These are phyloP conservation scores for Achlya flavicornis DNA, from an alignment of 2,888 invertebrate genomes.

Conservation along the genomic window DNA sequence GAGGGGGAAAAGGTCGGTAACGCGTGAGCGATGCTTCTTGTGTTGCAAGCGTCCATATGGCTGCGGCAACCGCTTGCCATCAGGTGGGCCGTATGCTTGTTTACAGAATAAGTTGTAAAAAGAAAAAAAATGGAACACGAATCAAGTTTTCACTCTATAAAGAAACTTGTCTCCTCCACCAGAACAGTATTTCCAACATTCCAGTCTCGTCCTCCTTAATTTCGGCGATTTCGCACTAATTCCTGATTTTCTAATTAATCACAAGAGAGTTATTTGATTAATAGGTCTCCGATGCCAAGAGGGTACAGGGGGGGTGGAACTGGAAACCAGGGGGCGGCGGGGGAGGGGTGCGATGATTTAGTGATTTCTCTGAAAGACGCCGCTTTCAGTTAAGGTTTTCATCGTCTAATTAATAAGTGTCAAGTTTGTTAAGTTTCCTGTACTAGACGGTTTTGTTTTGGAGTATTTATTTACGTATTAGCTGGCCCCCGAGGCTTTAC, in stretches of 20 bases:
- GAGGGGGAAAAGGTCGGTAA: too few relatives aligned
- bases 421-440: constrained; percentile 44
- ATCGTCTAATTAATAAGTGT: constrained; percentile 66
- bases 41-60: too few relatives aligned
- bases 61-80: too few relatives aligned
- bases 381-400: constrained; percentile 55
- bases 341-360: constrained; percentile 58
- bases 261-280: constrained; percentile 78
- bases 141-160: too few relatives aligned
- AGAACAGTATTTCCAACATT: background rate
- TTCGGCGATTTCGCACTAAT: constrained; percentile 69
- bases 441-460: background rate
- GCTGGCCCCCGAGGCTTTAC: too few relatives aligned
- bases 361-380: constrained; percentile 54
- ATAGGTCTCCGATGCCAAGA: constrained; percentile 64
- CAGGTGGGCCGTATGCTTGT: too few relatives aligned
- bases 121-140: too few relatives aligned
- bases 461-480: background rate
- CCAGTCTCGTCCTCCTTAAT: constrained; percentile 45
- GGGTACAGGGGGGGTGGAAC: constrained; percentile 16
- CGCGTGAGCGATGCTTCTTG: too few relatives aligned
- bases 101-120: too few relatives aligned
- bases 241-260: constrained; percentile 82
- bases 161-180: background rate
- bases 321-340: constrained; percentile 23